Base-by-base conservation (phyloP, 2,797 vertebrate species). In the Eulemur rubriventer region DNA sequence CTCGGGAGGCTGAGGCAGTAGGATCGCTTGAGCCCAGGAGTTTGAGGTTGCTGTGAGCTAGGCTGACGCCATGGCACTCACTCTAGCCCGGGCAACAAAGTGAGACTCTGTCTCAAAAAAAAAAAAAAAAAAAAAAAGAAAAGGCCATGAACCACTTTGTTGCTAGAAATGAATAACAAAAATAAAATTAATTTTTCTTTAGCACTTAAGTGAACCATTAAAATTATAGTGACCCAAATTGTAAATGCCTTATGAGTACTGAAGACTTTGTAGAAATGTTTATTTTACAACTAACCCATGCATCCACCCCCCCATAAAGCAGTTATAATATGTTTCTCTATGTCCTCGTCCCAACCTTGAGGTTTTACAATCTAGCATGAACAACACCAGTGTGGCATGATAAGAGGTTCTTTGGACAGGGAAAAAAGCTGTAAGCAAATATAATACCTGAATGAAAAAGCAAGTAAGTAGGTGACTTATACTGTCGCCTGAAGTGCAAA, bases 381-480 rank as follows among this genome's bases (percentile, higher is more conserved):
- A 59, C 30, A 59, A 7, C n/a, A 67, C n/a, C 59, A 79, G 1
- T 41, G 43, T 85, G 61, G 72, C 35, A 33, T 61, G 88, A 48
- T 65, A 89, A 22, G 79, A 85, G 65, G 35, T 48, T 94, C 46
- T 89, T 65, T 70, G 76, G 38, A 82, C 33, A 61, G 61, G 75
- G 43, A n/a, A 55, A 88, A 93, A 86, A 46, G 26, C 72, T 86
- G 59, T 82, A 80, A 86, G 67, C 75, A 96, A 92, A 96, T 41
- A 69, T 26, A 89, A 82, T 38, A 50, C 79, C 93, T 63, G 57
- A 91, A 48, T 55, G 43, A 78, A 91, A 93, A 82, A 73, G 79
- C 48, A 63, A 75, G 78, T 85, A 86, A 87, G 75, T 12, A 94
- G 72, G 70, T 96, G 92, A 95, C 50, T 92, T 95, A 97, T n/a